Evolutionary conservation across 1,140 invertebrate genomes (phyloP), one percentile per base, ranked within the genome.

Genomic region (Drosophila sp.): DNA sequence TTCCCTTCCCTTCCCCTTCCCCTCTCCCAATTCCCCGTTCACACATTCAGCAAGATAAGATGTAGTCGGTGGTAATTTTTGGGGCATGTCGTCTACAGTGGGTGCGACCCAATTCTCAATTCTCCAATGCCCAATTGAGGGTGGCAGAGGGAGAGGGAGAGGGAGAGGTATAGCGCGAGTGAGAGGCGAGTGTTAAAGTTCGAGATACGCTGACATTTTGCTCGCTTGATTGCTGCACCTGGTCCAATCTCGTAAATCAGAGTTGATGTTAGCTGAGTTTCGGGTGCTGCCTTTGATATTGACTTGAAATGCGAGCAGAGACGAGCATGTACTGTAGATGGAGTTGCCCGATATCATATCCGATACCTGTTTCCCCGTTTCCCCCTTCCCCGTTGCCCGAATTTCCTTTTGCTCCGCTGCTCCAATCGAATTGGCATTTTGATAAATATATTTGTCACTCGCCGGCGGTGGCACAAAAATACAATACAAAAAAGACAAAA

Each of bases 361-460:
- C 70, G 54, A 66, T 82, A 77, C 78, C 78, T 75, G 78, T 87
- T 51, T 41, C 25, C 29, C 40, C 18, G 36, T 38, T 38, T 38
- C 34, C 34, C 34, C n/a, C 2, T 38, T n/a, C n/a, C n/a, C n/a
- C n/a, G n/a, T n/a, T n/a, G n/a, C n/a, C n/a, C n/a, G n/a, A n/a
- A 16, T 9, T 11, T 32, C 21, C 21, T 4, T 38, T 38, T n/a
- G 36, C 32, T 36, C 25, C 48, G 57, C 13, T n/a, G 36, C 32
- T 36, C 25, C 48, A 51, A 56, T 64, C 59, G 62, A 56, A 65
- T 70, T 66, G 80, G 45, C 80, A 84, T 74, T 77, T 86, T 89
- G 83, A 89, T 89, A 89, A 89, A 89, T 89, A 89, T 89, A 89
- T 89, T 89, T 89, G 79, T 89, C 83, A 89, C 83, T 89, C 79